Evolutionary conservation across 2,113 vertebrate species (phyloP).

Genomic region (Neolamprologus variostigma): DNA sequence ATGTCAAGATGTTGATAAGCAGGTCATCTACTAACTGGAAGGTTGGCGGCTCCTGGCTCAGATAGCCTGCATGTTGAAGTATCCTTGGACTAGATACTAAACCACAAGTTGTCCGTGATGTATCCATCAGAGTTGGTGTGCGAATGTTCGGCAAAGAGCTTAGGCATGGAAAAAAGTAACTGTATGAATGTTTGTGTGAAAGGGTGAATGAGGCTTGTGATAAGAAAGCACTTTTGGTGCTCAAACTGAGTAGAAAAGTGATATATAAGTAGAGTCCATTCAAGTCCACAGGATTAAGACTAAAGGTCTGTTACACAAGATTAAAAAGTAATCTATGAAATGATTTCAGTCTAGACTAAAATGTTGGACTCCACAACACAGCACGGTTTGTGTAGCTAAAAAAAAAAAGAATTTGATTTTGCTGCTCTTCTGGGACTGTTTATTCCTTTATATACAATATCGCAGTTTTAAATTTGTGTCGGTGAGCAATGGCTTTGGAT

Average conservation of each 20-base stretch:
- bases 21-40: neutral
- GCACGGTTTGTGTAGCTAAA: neutral
- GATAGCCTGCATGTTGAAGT: neutral
- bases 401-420: neutral
- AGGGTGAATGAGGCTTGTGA: neutral
- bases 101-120: neutral
- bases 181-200: neutral
- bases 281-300: neutral
- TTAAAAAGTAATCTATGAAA: neutral
- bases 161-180: neutral
- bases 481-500: neutral
- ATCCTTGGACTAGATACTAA: neutral
- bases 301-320: neutral
- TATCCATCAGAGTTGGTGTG: neutral
- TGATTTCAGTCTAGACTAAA: neutral
- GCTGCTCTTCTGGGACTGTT: neutral
- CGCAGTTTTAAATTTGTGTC: neutral
- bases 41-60: fast-evolving
- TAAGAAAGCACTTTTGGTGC: neutral
- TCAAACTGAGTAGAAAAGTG: neutral
- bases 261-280: neutral
- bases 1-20: neutral
- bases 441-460: neutral
- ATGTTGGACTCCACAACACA: neutral
- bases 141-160: neutral